Percentiles rank a stretch among this genome's conserved stretches.
Conservation (phyloP, 2,113 vertebrate genomes). For the Neodon shergylaensis region DNA sequence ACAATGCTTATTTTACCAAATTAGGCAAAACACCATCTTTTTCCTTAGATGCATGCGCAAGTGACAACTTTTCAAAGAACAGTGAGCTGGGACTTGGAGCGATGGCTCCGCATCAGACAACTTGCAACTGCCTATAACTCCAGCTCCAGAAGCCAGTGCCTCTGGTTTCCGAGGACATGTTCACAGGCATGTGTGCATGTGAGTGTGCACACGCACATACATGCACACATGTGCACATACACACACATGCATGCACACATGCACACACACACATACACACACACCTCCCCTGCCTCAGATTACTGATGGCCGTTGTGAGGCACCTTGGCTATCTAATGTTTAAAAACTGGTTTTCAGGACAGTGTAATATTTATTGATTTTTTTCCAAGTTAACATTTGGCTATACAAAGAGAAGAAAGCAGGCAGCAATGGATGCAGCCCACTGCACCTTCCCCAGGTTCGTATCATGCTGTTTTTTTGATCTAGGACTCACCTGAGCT, state of each 20-base stretch:
- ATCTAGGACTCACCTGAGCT: neutral
- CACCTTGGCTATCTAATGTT: neutral
- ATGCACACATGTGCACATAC: too few relatives aligned
- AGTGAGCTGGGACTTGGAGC: neutral
- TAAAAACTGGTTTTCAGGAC: neutral
- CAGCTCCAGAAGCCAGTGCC: neutral
- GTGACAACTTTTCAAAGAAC: neutral
- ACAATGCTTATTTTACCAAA: slow-evolving; percentile 32
- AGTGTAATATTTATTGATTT: neutral
- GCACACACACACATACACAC: neutral
- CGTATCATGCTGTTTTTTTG: neutral
- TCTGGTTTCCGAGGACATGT: neutral
- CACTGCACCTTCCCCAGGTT: neutral
- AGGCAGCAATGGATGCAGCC: neutral
- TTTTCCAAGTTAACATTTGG: neutral
- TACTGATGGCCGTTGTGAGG: neutral
- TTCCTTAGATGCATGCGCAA: neutral
- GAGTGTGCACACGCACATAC: too few relatives aligned
- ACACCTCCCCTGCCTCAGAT: neutral
- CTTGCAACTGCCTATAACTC: neutral
- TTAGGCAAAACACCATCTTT: neutral
- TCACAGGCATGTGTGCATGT: neutral
- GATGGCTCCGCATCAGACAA: neutral
- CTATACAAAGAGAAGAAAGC: slow-evolving; percentile 5
- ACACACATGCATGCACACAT: too few relatives aligned